Conservation (phyloP, 2,797 vertebrate species). For the Pangasius sanitwongsei region DNA sequence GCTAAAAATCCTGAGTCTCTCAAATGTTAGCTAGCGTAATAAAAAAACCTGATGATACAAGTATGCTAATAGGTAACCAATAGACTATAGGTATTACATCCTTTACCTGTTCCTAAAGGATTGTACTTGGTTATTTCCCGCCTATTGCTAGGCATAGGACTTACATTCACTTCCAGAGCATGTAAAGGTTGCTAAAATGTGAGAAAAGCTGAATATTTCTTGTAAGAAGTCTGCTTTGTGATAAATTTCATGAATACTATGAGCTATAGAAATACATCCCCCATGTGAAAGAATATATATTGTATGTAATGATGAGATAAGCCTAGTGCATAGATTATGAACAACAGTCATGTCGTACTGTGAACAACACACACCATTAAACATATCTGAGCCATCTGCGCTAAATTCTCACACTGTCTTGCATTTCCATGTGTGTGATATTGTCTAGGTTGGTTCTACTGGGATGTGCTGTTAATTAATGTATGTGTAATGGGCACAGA, state of each 20-base stretch:
- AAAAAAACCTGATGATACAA: not conserved
- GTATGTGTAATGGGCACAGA: not conserved
- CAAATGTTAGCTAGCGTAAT: not conserved
- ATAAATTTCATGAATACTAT: not conserved
- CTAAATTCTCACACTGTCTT: not conserved
- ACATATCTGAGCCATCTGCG: not conserved
- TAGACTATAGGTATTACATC: not conserved
- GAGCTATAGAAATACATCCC: not conserved
- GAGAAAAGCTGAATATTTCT: not conserved
- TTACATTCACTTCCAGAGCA: not conserved
- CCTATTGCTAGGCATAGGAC: not conserved
- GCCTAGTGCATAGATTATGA: not conserved
- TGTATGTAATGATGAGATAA: not conserved
- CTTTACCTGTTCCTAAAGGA: not conserved
- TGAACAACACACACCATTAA: not conserved
- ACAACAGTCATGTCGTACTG: not conserved
- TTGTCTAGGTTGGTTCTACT: not conserved
- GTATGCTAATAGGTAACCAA: not conserved
- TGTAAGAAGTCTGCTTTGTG: not conserved
- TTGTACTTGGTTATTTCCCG: not conserved
- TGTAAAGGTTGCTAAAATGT: not conserved
- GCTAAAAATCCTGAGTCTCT: not conserved
- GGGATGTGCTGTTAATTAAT: not conserved
- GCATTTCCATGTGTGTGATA: not conserved
- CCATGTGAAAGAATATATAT: not conserved